Base-by-base conservation (phyloP, 2,113 vertebrate genomes). In the Neolamprologus sp. region DNA sequence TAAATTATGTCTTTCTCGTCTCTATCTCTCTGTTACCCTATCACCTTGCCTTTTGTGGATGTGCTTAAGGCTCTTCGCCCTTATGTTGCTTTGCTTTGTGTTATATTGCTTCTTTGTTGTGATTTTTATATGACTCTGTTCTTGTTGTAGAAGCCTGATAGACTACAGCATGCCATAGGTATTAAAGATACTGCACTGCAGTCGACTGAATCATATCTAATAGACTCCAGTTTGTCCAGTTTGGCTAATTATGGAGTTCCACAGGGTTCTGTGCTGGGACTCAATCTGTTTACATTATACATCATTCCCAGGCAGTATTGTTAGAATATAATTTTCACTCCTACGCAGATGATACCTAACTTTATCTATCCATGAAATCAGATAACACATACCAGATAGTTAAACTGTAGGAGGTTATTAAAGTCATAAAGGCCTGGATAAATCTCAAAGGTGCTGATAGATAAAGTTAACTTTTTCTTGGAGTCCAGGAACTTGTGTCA, bases 381-480 rank as follows among this genome's bases (percentile, higher is more conserved):
- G 63, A 68, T 21, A 40, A 68, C 63, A 68, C 63, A 68, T 37
- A 40, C 63, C 19, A 68, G 33, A 37, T 40, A 68, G 63, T 40
- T 68, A 68, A 68, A 21, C 33, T 68, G 11, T 5, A 40, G 63
- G 33, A 40, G 10, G 7, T 21, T 40, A n/a, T 68, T 68, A 68
- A 65, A 40, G 4, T 37, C 63, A 40, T 40, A 40, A 68, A 21
- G 33, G 4, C 17, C 60, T 65, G 60, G 60, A 65, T 65, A 63
- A 63, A 63, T 63, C 16, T 19, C 0, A 0, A 63, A 63, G 28
- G 28, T 63, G 28, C 58, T 19, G 28, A 63, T 19, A 63, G 16
- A 19, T 0, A 63, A 63, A 60, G 57, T 33, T 60, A 10, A 63
- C 28, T 19, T 63, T 63, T 63, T 63, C 28, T 63, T 47, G 0